Base-by-base conservation (phyloP, 1,140 invertebrate genomes). In the Pentalonia nigronervosa region DNA sequence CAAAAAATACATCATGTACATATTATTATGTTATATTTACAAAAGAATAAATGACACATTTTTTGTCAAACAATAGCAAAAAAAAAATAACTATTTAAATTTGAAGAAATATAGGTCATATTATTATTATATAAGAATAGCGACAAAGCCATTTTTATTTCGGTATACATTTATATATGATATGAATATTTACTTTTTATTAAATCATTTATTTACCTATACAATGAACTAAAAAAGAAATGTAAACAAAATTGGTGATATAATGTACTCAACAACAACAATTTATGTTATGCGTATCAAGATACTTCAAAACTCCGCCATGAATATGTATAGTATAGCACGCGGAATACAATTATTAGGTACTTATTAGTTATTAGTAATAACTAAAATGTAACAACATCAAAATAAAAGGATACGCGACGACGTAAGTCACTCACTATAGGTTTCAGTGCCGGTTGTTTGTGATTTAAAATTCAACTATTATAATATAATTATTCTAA, bases 191-290 rank as follows among this genome's bases (percentile, higher is more conserved):
- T 76, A n/a, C 14, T n/a, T 76, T 34, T 76, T 76, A n/a, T 76
- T 17, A 76, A 76, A n/a, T 76, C 60, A n/a, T 76, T 76, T 76
- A 76, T 76, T 7, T 20, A 76, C 30, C 30, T 76, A 14, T 76
- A n/a, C n/a, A 17, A 34, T n/a, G n/a, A n/a, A 76, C 14, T 76
- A 14, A 76, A 76, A n/a, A 76, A n/a, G 30, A 76, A 67, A 30
- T 67, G 60, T 76, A 76, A 76, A 76, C 60, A 76, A n/a, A n/a
- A 76, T 67, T 76, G 60, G n/a, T 76, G n/a, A n/a, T n/a, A 76
- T 76, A 76, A 76, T 34, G 60, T 76, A 76, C 60, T 76, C n/a
- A 76, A 76, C 14, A 76, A 76, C 60, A 76, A 76, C 60, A 76
- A 30, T 76, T 76, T 76, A 76, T 76, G 14, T n/a, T 76, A 76